These are phyloP conservation scores for Etheostoma cragini DNA, from an alignment of 2,113 vertebrate genomes.

Conservation along the genomic window DNA sequence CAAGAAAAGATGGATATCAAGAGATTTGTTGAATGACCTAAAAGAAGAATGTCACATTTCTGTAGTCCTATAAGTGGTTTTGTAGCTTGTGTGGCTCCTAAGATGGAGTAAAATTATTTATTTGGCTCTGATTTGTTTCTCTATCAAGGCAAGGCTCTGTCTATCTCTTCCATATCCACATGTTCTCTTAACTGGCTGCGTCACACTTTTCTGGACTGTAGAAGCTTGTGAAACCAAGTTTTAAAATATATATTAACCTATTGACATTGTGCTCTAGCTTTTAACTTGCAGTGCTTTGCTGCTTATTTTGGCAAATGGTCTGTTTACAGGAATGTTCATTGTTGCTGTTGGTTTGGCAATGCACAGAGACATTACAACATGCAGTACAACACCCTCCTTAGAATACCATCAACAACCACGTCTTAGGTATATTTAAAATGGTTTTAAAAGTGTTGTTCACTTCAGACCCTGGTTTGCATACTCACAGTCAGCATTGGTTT, in stretches of 20 bases:
- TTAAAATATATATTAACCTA: not conserved
- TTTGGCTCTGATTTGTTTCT: constrained; percentile 6
- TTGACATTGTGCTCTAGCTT: not conserved
- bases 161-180: not conserved
- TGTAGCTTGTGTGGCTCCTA: constrained; percentile 3
- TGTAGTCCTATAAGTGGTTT: not conserved
- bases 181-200: not conserved
- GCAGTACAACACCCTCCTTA: not conserved
- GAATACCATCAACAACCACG: not conserved
- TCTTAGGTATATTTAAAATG: not conserved
- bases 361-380: not conserved
- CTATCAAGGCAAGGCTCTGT: not conserved
- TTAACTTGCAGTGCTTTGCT: not conserved
- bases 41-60: not conserved
- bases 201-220: not conserved
- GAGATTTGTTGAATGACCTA: not conserved
- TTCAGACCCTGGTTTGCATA: not conserved
- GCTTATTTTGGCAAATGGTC: not conserved
- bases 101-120: not conserved
- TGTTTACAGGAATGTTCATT: not conserved
- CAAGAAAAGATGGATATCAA: not conserved
- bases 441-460: not conserved
- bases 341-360: not conserved
- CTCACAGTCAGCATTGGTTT: not conserved
- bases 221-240: not conserved